Conservation (phyloP, 2,888 invertebrate genomes). For the Cerceris ruficornis region DNA sequence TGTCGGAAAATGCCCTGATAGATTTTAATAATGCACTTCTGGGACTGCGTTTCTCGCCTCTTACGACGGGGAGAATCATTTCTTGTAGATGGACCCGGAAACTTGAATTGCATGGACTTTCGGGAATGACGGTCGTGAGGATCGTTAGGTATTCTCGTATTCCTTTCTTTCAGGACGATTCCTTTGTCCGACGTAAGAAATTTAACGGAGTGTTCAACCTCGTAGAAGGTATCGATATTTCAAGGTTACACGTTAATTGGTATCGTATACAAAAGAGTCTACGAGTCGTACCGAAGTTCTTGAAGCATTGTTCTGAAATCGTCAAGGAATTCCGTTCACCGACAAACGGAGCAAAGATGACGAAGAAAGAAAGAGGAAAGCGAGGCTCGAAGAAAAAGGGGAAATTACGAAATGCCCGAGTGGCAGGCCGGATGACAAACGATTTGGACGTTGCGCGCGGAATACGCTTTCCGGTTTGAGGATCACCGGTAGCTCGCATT, state of each 20-base stretch:
- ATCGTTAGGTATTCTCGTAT: too few species aligned
- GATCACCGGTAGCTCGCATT: conserved; percentile 72
- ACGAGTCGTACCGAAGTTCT: neutral
- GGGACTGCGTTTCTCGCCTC: conserved; percentile 33
- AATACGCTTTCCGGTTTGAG: conserved; percentile 62
- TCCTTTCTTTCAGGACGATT: too few species aligned
- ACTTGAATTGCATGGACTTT: too few species aligned
- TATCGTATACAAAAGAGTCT: neutral
- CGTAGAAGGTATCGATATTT: too few species aligned
- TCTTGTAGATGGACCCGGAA: too few species aligned
- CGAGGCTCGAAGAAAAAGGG: conserved; percentile 27
- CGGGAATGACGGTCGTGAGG: too few species aligned
- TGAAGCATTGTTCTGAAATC: neutral
- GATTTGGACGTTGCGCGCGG: conserved; percentile 53
- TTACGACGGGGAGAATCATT: neutral
- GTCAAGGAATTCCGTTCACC: neutral
- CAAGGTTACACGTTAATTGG: too few species aligned
- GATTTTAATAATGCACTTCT: conserved; percentile 67
- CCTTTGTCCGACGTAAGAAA: too few species aligned
- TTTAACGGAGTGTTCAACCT: too few species aligned
- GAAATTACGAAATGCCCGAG: conserved; percentile 46
- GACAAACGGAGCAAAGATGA: neutral
- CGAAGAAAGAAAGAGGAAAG: neutral
- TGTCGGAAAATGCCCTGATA: conserved; percentile 59
- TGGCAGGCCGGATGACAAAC: conserved; percentile 59